Base-by-base conservation (phyloP, 2,113 vertebrate genomes). In the Pimephales promelas region DNA sequence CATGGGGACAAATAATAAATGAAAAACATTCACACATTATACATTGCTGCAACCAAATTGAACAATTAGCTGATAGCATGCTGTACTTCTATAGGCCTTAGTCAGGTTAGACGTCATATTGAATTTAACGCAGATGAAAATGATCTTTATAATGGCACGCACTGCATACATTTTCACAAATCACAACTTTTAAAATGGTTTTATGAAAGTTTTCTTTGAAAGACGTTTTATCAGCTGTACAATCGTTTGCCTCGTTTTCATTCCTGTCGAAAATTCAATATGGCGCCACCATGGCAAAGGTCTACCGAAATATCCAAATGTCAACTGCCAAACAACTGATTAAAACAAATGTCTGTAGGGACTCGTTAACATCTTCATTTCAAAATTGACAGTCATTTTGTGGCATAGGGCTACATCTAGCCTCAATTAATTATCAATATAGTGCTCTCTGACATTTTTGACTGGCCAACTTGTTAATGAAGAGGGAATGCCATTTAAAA, bases 1-100 rank as follows among this genome's bases (percentile, higher is more conserved):
- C 57, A 28, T 79, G 36, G 76, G 76, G 57, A 62, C 10, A 16
- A 79, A 62, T 79, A 77, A 47, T 79, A 61, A 47, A 62, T 45
- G 22, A 79, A 62, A 61, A 79, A 79, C 57, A 62, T 45, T 79
- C 16, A 62, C 36, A 52, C 7, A 47, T 52, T 74, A 74, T 18
- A 31, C 26, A 74, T 18, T 31, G 45, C n/a, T 49, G 34, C 64
- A 68, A n/a, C 64, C 34, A 73, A 24, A 28, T 3, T 13, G 43
- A 6, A 6, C 22, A 14, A 34, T 10, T n/a, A 24, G 75, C 11
- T 24, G 59, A 61, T 16, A 24, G 3, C 52, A 77, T 43, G 36
- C n/a, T 28, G 6, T 7, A 31, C 31, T 5, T 57, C 28, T 57
- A 40, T 14, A 20, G 18, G 18, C 52, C 6, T 20, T 54, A 54